Percentiles rank a stretch among this genome's conserved stretches.
phyloP scores from a whole-genome alignment of 2,113 vertebrate species.

The Osmerus eperlanus region DNA sequence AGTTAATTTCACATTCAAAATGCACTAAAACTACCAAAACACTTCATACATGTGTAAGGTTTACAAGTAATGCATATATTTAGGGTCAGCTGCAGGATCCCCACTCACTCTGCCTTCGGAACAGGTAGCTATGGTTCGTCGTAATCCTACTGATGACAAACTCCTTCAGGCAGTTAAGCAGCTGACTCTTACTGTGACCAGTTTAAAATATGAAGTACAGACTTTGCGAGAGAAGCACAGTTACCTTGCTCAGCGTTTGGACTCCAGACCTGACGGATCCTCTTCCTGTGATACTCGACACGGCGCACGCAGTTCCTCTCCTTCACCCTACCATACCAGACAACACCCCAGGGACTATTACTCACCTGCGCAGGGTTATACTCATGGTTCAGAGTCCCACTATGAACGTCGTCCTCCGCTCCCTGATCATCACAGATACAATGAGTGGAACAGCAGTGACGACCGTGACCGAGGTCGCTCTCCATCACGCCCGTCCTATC shows the following conservation, averaged over 20 bases:
- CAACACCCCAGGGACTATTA: background rate
- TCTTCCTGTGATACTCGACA: background rate
- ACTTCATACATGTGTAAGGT: too few species aligned
- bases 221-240: background rate
- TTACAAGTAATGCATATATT: too few species aligned
- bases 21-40: too few species aligned
- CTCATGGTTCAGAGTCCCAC: background rate
- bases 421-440: background rate
- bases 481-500: background rate
- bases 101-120: background rate
- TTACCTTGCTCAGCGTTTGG: background rate
- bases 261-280: background rate
- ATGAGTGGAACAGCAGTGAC: background rate
- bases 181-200: background rate
- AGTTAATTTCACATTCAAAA: too few species aligned
- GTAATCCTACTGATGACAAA: background rate
- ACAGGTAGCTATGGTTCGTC: background rate
- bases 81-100: too few species aligned
- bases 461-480: background rate
- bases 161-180: too few species aligned
- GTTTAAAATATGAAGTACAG: background rate
- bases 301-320: background rate
- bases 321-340: background rate
- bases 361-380: constrained; percentile 2
- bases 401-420: background rate